Base-by-base conservation (phyloP, 2,113 vertebrate genomes). In the Acinonyx jubatus region DNA sequence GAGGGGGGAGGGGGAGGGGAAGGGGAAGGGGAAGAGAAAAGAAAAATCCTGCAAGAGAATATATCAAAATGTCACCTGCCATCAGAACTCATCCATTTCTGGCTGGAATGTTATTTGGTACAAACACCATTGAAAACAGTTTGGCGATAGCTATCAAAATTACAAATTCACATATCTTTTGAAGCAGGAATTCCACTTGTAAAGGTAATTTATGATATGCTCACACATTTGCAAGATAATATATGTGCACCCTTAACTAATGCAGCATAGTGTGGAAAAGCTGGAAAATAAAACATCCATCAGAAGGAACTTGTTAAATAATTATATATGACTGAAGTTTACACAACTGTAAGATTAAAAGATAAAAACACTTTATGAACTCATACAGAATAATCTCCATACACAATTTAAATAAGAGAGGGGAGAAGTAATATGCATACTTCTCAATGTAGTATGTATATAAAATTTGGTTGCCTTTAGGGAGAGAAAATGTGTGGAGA, bases 1-100 rank as follows among this genome's bases (percentile, higher is more conserved):
- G 11, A 21, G 36, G n/a, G 9, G n/a, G 4, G 4, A 9, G 23
- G 12, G 36, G 27, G 23, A 13, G 6, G 36, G 71, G 2, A 0
- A 18, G 19, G 4, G 19, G 21, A 23, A 2, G 36, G 19, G 19
- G 19, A 41, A 5, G 7, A 2, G 71, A 5, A 33, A 65, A 65
- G 63, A n/a, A 15, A 69, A 57, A 57, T 2, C 36, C 36, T n/a
- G 29, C 29, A 71, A 92, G 36, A 52, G 50, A 82, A 41, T 66
- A 57, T 3, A 15, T 71, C 78, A 65, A 61, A 79, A 52, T 71
- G 11, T 82, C 65, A 55, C 27, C 19, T 25, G 15, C 50, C 48
- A 38, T 38, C 31, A 66, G 33, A 45, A 48, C 14, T 55, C 89
- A 41, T 29, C n/a, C 16, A 41, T 65, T 18, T 11, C 76, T 68